These are phyloP conservation scores for Thereva unica DNA, from an alignment of 2,888 invertebrate genomes.

Conservation along the genomic window DNA sequence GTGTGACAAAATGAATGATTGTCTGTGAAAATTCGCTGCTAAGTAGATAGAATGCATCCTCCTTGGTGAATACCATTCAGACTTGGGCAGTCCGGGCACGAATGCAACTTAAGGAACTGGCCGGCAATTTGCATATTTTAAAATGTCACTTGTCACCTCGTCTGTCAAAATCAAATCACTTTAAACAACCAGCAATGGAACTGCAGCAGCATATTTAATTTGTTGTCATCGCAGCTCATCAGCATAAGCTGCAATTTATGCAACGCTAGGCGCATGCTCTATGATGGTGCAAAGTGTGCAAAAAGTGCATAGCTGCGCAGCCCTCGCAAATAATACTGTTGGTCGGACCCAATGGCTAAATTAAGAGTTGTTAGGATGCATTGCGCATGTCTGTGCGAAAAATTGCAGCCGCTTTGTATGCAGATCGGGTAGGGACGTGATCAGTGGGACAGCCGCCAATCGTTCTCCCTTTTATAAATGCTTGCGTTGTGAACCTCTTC, in stretches of 20 bases:
- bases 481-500: conserved; percentile 1
- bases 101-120: conserved; percentile 31
- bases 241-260: conserved; percentile 8
- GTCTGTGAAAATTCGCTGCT: neutral
- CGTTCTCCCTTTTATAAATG: neutral
- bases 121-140: conserved; percentile 34
- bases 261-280: conserved; percentile 17
- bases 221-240: neutral
- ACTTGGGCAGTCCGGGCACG: conserved; percentile 25
- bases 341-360: conserved; percentile 12
- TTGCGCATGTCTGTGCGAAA: conserved; percentile 9
- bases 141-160: conserved; percentile 58
- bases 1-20: neutral
- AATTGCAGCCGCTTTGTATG: conserved; percentile 28
- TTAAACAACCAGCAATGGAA: conserved; percentile 51
- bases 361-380: conserved; percentile 29
- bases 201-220: neutral
- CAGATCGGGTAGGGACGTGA: conserved; percentile 26
- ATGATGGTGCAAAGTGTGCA: neutral
- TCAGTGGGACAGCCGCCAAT: conserved; percentile 26
- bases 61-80: neutral
- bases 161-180: conserved; percentile 59
- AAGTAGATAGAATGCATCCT: neutral
- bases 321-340: neutral
- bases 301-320: conserved; percentile 8